phyloP scores from a whole-genome alignment of 2,888 invertebrate genomes.

The Conomelus anceps region DNA sequence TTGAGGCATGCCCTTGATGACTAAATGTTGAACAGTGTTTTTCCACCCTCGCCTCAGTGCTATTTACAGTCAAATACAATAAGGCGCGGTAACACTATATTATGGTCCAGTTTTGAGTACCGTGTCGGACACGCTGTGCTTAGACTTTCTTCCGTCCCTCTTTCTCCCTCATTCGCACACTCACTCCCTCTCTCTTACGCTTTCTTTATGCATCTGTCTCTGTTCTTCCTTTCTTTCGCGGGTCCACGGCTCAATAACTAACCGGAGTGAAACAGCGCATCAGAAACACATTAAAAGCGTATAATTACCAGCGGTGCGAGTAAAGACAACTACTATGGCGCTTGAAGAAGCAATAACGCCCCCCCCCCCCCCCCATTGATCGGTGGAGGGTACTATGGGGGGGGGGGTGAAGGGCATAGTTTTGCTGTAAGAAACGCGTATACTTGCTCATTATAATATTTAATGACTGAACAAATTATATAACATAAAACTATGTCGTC shows the following conservation, averaged over 20 bases:
- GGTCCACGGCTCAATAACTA: background rate
- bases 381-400: background rate
- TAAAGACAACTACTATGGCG: background rate
- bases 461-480: too few relatives aligned
- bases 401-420: too few relatives aligned
- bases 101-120: background rate
- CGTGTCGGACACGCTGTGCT: background rate
- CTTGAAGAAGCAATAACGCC: background rate
- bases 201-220: background rate
- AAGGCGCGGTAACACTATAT: background rate
- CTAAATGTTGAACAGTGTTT: background rate
- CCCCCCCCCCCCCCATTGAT: too few relatives aligned
- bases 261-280: background rate
- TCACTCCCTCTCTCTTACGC: too few relatives aligned
- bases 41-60: background rate
- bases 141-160: background rate
- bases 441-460: too few relatives aligned
- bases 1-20: background rate
- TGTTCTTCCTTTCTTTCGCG: background rate
- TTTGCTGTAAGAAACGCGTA: too few relatives aligned
- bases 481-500: too few relatives aligned
- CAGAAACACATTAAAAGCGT: background rate
- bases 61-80: background rate
- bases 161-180: background rate
- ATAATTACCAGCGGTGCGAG: background rate